Percentiles rank a stretch among this genome's conserved stretches.
phyloP scores from a whole-genome alignment of 2,113 vertebrate genomes.

The Mus pahari region DNA sequence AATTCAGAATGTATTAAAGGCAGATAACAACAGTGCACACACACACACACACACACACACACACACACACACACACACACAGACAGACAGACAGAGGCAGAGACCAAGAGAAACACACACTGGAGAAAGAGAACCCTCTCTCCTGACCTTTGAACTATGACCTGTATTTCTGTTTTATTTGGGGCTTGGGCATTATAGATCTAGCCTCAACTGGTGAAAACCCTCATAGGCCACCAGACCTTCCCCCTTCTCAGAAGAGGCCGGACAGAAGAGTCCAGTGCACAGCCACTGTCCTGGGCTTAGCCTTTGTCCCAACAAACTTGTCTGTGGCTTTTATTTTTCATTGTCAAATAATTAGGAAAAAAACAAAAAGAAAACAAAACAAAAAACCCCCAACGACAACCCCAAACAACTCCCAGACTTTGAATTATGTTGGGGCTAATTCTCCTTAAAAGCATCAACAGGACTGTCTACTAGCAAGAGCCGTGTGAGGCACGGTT shows the following conservation, averaged over 20 bases:
- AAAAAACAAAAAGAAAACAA: not conserved
- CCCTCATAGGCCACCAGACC: not conserved
- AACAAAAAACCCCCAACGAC: not conserved
- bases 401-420: not conserved
- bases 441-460: not conserved
- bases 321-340: not conserved
- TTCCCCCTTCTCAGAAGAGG: not conserved
- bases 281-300: fast-evolving
- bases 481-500: not conserved
- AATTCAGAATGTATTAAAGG: not conserved
- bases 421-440: not conserved
- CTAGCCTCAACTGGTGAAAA: too few relatives aligned
- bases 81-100: not conserved
- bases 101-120: not conserved
- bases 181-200: not conserved
- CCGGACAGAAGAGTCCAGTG: not conserved
- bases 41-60: not conserved
- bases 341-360: not conserved
- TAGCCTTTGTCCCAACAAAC: not conserved
- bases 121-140: not conserved
- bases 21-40: too few relatives aligned
- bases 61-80: not conserved
- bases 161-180: not conserved
- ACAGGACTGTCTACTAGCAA: not conserved
- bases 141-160: not conserved